These are phyloP conservation scores for Meghimatium bilineatum DNA, from an alignment of 2,888 invertebrate species.

Conservation along the genomic window DNA sequence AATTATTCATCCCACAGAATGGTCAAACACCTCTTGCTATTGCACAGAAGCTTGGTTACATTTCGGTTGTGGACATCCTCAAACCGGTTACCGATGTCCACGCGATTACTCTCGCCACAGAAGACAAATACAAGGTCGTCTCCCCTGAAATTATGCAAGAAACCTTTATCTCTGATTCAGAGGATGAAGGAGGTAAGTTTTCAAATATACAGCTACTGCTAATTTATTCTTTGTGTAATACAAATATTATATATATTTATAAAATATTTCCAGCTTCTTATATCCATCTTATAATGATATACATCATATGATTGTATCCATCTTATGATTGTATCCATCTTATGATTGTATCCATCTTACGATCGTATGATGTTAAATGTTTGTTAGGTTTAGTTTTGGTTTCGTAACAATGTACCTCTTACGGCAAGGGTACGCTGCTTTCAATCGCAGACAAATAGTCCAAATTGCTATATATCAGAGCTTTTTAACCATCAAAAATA, in stretches of 20 bases:
- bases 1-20: constrained; percentile 82
- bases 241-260: background rate
- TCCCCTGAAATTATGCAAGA: constrained; percentile 99
- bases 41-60: constrained; percentile 97
- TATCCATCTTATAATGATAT: too few species aligned
- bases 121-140: constrained; percentile 97
- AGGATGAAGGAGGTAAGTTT: constrained; percentile 95
- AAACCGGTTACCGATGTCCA: constrained; percentile 95
- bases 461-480: too few species aligned
- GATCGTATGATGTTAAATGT: too few species aligned
- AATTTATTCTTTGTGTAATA: background rate
- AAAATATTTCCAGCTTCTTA: too few species aligned
- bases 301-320: too few species aligned
- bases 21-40: constrained; percentile 98
- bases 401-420: too few species aligned
- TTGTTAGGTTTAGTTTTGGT: too few species aligned
- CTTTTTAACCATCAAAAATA: too few species aligned
- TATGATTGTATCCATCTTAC: too few species aligned
- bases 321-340: too few species aligned
- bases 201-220: background rate
- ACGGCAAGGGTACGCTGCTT: too few species aligned
- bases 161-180: constrained; percentile 98
- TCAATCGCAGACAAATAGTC: too few species aligned
- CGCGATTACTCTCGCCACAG: constrained; percentile 83
- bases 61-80: constrained; percentile 97